Evolutionary conservation across 35 echinoderm and acorn worm species (phyloP).

Genomic region (Diadema setosum): DNA sequence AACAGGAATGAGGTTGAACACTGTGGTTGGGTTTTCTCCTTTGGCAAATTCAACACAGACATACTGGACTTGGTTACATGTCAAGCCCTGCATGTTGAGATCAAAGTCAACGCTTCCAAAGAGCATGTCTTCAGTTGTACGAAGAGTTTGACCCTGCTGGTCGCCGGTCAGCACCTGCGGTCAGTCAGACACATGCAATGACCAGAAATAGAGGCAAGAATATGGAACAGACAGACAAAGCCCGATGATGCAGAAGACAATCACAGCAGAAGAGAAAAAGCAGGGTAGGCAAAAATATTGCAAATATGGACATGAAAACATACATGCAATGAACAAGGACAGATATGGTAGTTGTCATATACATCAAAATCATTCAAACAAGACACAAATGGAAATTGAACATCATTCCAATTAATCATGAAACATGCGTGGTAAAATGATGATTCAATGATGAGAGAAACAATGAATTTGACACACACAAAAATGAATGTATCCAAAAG

Average conservation of each 20-base stretch:
- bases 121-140: conserved; percentile 38
- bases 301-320: background rate
- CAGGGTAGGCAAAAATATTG: background rate
- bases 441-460: no score
- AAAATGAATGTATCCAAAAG: no score
- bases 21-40: conserved; percentile 34
- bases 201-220: conserved; percentile 10
- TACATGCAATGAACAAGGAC: no score
- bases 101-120: conserved; percentile 62
- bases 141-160: conserved; percentile 40
- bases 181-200: conserved; percentile 68
- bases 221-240: background rate
- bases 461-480: no score
- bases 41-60: conserved; percentile 75
- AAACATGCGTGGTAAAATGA: no score
- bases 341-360: no score
- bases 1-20: conserved; percentile 26
- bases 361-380: no score
- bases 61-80: conserved; percentile 60
- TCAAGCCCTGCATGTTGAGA: conserved; percentile 57
- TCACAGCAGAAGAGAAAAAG: conserved; percentile 11
- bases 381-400: no score
- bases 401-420: no score
- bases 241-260: conserved; percentile 28
- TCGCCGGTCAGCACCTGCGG: conserved; percentile 44